Evolutionary conservation across 1,140 invertebrate species (phyloP).

Genomic region (Ips typographus): DNA sequence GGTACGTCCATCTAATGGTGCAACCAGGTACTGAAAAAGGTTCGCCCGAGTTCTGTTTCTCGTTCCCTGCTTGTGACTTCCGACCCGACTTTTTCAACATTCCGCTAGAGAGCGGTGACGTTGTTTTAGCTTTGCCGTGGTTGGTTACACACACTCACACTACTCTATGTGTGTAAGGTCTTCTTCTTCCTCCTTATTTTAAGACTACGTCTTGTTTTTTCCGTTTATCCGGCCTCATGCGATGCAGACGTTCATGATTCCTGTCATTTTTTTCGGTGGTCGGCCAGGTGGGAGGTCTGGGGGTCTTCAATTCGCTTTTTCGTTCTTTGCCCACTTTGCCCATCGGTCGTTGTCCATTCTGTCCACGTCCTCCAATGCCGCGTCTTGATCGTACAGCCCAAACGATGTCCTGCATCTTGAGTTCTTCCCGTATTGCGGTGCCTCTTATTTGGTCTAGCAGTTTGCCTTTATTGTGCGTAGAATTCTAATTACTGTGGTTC

Average conservation of each 20-base stretch:
- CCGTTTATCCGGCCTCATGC: not conserved
- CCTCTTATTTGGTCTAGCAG: not conserved
- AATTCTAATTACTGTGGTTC: not conserved
- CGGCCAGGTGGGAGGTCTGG: not conserved
- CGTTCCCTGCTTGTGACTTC: too few species aligned
- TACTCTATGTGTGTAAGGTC: too few species aligned
- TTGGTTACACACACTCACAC: too few species aligned
- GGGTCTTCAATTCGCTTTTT: not conserved
- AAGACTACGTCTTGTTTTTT: not conserved
- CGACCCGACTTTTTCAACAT: too few species aligned
- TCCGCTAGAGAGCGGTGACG: too few species aligned
- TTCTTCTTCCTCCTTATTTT: too few species aligned
- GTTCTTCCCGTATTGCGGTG: conserved; percentile 1
- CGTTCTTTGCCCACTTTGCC: conserved; percentile 2
- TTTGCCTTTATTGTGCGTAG: not conserved
- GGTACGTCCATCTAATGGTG: too few species aligned
- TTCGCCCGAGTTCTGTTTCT: too few species aligned
- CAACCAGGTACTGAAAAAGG: too few species aligned
- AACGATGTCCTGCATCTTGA: not conserved
- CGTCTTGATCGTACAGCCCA: not conserved
- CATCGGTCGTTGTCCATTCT: conserved; percentile 4
- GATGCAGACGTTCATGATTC: not conserved
- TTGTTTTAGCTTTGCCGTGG: too few species aligned
- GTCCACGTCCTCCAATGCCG: not conserved
- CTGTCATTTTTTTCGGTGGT: not conserved